Base-by-base conservation (phyloP, 2,888 invertebrate genomes). In the Sericinus montela region DNA sequence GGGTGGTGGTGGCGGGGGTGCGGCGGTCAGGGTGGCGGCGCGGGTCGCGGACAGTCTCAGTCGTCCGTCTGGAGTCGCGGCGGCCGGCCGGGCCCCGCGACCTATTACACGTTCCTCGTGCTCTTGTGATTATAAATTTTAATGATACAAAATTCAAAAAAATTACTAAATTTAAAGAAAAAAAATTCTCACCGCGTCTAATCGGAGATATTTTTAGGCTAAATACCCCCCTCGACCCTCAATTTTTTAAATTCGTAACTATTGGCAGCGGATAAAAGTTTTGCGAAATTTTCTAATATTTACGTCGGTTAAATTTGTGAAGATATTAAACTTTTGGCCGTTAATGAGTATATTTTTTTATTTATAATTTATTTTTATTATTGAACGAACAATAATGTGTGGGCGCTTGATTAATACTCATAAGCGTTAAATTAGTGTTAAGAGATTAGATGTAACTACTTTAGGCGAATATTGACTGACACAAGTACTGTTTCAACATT, bases 21-120 rank as follows among this genome's bases (percentile, higher is more conserved):
- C 54, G 59, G 62, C 54, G 56, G 14, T 15, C 10, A 63, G 68
- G 68, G 75, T 57, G 71, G 72, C 54, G 73, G 70, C 64, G 72
- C 68, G 72, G 69, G 71, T 69, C 63, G 70, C 69, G 73, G 73
- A 71, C 74, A 72, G 61, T 69, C 85, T 87, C 87, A 88, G 87
- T 88, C 82, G 86, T 83, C 87, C 87, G 87, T 88, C 87, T 88
- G 84, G 73, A 85, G 87, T 87, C 87, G 87, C 85, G 82, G 80
- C 83, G 87, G 86, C 87, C 85, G 84, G 79, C 78, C 84, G 86
- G 84, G 82, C 87, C 85, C 85, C 85, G 86, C 86, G 87, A 69
- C 85, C 78, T 69, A 82, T 80, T 82, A 82, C 81, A 82, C 87
- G 89, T 89, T 89, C 89, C 89, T 89, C 89, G 88, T 85, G 87